phyloP scores from a whole-genome alignment of 1,140 invertebrate species.

The Achroia grisella region DNA sequence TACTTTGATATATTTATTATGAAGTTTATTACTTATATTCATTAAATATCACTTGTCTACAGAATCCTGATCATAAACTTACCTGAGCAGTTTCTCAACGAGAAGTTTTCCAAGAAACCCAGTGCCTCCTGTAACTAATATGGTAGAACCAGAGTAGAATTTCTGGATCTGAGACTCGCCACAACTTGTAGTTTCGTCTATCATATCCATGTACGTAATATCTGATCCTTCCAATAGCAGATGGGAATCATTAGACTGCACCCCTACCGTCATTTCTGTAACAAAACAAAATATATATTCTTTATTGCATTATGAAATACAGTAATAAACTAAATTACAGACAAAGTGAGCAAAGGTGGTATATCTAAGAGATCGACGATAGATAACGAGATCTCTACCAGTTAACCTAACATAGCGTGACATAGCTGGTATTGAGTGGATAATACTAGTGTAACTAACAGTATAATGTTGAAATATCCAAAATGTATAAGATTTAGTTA shows the following conservation, averaged over 20 bases:
- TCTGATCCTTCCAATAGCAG: slow-evolving; percentile 31
- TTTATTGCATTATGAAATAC: no score
- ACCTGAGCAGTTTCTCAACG: slow-evolving; percentile 87
- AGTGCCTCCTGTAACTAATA: slow-evolving; percentile 80
- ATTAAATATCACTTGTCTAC: background rate
- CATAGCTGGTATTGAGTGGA: no score
- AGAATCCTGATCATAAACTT: background rate
- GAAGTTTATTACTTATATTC: background rate
- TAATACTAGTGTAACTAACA: no score
- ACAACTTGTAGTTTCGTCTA: slow-evolving; percentile 19
- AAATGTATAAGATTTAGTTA: no score
- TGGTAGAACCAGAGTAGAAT: slow-evolving; percentile 65
- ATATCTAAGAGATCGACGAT: no score
- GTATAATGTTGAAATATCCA: no score
- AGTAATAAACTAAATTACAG: no score
- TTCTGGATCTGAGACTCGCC: slow-evolving; percentile 56
- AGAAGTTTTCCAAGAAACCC: slow-evolving; percentile 92
- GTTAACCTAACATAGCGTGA: no score
- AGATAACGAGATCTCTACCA: no score
- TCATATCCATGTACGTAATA: slow-evolving; percentile 43
- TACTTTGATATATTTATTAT: background rate
- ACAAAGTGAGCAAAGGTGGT: no score
- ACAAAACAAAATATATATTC: slow-evolving; percentile 5
- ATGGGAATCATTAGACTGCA: background rate
- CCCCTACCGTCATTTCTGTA: slow-evolving; percentile 22